A percentile compares a stretch with the other conserved stretches of the same genome.
Evolutionary conservation across 30 jellyfish, hydroid and myxozoan genomes (phyloP).

Genomic region (Rhopilema esculentum): DNA sequence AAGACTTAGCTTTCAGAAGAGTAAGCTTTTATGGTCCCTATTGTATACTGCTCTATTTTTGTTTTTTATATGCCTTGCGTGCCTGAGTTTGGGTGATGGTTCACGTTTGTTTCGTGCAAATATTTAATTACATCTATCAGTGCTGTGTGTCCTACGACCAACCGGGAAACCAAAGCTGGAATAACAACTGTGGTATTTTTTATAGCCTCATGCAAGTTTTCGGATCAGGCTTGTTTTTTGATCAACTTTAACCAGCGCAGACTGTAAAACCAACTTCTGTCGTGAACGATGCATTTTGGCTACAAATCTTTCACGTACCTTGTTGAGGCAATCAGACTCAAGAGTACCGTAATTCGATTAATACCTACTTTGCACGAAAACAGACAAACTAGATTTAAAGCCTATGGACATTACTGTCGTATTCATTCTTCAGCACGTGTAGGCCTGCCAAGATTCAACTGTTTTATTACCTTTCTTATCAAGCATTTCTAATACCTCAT

Average conservation of each 20-base stretch:
- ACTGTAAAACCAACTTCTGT: slow-evolving; percentile 35
- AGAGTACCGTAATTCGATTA: slow-evolving; percentile 27
- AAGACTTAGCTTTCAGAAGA: not conserved
- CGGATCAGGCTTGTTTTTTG: not conserved
- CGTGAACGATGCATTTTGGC: slow-evolving; percentile 25
- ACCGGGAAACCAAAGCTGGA: not conserved
- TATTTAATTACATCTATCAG: not conserved
- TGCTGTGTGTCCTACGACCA: not conserved
- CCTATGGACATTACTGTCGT: not conserved
- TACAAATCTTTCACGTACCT: slow-evolving; percentile 30
- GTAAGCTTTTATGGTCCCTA: no score
- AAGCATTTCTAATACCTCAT: slow-evolving; percentile 8
- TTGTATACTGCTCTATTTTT: not conserved
- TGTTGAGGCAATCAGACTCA: slow-evolving; percentile 25
- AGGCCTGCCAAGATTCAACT: slow-evolving; percentile 11
- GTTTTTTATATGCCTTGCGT: not conserved
- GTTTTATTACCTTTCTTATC: slow-evolving; percentile 39
- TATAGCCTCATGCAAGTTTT: not conserved
- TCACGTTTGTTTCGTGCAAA: not conserved
- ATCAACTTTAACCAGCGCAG: not conserved
- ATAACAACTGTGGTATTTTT: not conserved
- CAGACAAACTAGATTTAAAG: slow-evolving; percentile 36
- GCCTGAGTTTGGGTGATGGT: not conserved
- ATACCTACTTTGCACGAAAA: slow-evolving; percentile 30
- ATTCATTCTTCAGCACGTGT: slow-evolving; percentile 2